phyloP scores from a whole-genome alignment of 2,113 vertebrate species.

The Sminthopsis crassicaudata region DNA sequence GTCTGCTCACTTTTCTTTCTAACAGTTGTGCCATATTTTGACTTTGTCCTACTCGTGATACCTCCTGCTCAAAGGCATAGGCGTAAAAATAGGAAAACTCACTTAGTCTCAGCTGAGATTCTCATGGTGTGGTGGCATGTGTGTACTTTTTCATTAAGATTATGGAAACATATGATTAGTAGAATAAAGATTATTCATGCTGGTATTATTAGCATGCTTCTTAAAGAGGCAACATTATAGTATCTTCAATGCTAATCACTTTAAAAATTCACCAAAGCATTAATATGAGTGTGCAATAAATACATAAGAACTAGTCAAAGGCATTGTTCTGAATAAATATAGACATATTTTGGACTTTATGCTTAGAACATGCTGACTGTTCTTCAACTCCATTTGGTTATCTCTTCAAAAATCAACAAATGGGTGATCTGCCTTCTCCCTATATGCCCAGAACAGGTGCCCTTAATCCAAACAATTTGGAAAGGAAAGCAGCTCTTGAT shows the following conservation, averaged over 20 bases:
- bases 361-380: not conserved
- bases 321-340: constrained; percentile 34
- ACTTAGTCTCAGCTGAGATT: constrained; percentile 14
- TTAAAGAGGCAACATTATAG: not conserved
- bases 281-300: not conserved
- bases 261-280: not conserved
- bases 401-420: constrained; percentile 36
- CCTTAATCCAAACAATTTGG: constrained; percentile 65
- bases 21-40: constrained; percentile 31
- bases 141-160: constrained; percentile 35
- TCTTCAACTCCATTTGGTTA: not conserved
- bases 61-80: not conserved
- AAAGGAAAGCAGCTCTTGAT: constrained; percentile 62
- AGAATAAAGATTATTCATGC: not conserved
- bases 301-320: not conserved
- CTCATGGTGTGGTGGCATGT: not conserved
- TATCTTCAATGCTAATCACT: constrained; percentile 21
- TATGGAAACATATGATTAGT: not conserved
- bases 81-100: not conserved
- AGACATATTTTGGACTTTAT: constrained; percentile 46
- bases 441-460: constrained; percentile 60
- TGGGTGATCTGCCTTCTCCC: constrained; percentile 10
- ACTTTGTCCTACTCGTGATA: constrained; percentile 11
- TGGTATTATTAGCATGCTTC: constrained; percentile 1
- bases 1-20: constrained; percentile 30